Base-by-base conservation (phyloP, 2,888 invertebrate genomes). In the Sinodicranocentrus sp. region DNA sequence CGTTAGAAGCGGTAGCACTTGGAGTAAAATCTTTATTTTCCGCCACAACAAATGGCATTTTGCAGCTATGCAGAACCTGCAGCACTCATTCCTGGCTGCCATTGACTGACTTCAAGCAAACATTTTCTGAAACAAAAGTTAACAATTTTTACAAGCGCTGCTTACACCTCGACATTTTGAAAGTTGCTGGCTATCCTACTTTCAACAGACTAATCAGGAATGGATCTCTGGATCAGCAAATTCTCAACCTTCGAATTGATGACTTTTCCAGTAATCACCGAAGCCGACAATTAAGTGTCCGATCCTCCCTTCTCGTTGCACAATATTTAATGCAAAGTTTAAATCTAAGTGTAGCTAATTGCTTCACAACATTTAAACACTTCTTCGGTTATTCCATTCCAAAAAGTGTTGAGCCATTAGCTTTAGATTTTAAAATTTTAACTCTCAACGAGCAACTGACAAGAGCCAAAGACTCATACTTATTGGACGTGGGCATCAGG, bases 321-420 rank as follows among this genome's bases (percentile, higher is more conserved):
- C 65, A 67, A n/a, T 67, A 76, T 17, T 43, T 76, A 13, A 65
- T 76, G 67, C 28, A 76, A 19, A 28, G 54, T 0, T 15, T 76
- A 26, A 76, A 76, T 39, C 23, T 76, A 2, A 76, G 76, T 26
- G 54, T 76, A n/a, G 10, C 39, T 19, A 67, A 67, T 17, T 76
- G 76, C 43, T 76, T 52, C 10, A 10, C 6, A 57, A 63, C 6
- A 5, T 28, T 21, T 17, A 33, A 1, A 19, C 28, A 26, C 21
- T 59, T 59, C 19, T 3, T 8, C 19, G 15, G n/a, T 52, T 52
- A 1, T 15, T 25, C 3, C n/a, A 25, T 33, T 13, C 15, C 63
- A n/a, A 10, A 2, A 19, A 3, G 44, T 2, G 6, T 6, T n/a
- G 76, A 77, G 59, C 68, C 57, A 0, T 19, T 68, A 10, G 15